phyloP scores from a whole-genome alignment of 2,888 invertebrate species.

The Drosophila sordidapex region DNA sequence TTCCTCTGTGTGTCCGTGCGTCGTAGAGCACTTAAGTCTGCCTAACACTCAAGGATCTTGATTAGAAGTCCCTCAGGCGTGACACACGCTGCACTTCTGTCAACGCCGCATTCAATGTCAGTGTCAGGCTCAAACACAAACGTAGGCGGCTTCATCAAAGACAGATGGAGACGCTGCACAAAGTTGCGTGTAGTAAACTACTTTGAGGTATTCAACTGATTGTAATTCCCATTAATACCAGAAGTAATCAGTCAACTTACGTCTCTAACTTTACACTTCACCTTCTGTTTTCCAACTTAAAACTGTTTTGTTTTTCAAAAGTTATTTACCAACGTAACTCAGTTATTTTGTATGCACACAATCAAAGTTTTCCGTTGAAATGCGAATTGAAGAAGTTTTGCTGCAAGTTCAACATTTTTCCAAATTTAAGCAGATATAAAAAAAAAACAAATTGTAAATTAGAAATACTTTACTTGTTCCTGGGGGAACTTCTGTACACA shows the following conservation, averaged over 20 bases:
- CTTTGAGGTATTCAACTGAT: neutral
- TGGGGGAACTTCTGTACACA: too few relatives aligned
- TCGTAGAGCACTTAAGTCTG: conserved; percentile 55
- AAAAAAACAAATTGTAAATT: too few relatives aligned
- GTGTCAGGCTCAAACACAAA: conserved; percentile 19
- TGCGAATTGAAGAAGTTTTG: neutral
- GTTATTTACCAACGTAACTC: neutral
- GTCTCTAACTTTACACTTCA: neutral
- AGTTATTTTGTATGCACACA: neutral
- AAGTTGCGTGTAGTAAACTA: conserved; percentile 5
- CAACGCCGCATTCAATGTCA: conserved; percentile 7
- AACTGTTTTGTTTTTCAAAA: neutral
- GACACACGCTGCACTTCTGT: conserved; percentile 35
- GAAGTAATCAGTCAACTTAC: neutral
- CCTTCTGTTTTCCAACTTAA: neutral
- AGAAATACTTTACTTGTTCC: too few relatives aligned
- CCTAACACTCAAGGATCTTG: conserved; percentile 55
- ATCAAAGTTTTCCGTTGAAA: neutral
- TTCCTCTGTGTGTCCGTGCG: conserved; percentile 16
- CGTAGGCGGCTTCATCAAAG: conserved; percentile 20
- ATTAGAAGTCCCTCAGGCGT: conserved; percentile 58
- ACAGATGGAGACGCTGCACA: neutral
- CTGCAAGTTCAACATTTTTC: neutral
- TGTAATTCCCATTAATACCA: too few relatives aligned
- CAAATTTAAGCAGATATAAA: neutral